Base-by-base conservation (phyloP, 1,140 invertebrate genomes). In the Subanguina moxae region DNA sequence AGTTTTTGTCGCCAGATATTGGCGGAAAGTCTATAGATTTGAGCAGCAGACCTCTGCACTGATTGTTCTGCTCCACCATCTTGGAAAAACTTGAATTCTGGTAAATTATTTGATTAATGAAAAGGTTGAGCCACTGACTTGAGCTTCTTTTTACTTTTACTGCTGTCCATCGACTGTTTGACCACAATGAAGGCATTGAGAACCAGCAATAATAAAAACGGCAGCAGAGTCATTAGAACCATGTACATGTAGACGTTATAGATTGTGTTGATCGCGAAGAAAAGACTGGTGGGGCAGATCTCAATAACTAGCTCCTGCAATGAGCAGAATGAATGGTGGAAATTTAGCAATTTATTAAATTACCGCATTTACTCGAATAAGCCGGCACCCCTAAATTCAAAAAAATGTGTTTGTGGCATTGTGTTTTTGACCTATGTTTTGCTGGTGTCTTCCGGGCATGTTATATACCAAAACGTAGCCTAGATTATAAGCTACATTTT, bases 231-330 rank as follows among this genome's bases (percentile, higher is more conserved):
- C 80, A 81, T 81, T 25, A 82, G 57, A 30, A 82, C 64, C 76
- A 82, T 78, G 63, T 82, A 80, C 62, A 80, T 68, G 57, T 80
- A 82, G 19, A 82, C 78, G 30, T 80, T 80, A 43, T 80, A 80
- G 28, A 81, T 65, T 0, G 78, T 76, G 56, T 81, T 82, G 21
- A 81, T 82, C 15, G 67, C 68, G 62, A 71, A 81, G 57, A 80
- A 81, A n/a, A 81, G 48, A 11, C 73, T 71, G 8, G 80, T 81
- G 0, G 80, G 80, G 61, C 80, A 81, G 43, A 81, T 81, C 71
- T 81, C 80, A 46, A 81, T 78, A 8, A 82, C 71, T 45, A 74
- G 58, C 57, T 82, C 79, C 73, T 82, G 62, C 62, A 81, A 70
- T 30, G 42, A 42, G 1, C 15, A 67, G 43, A 19, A 28, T 57